Conservation (phyloP, 1,140 invertebrate genomes). For the Stenopsyche tienmushanensis region DNA sequence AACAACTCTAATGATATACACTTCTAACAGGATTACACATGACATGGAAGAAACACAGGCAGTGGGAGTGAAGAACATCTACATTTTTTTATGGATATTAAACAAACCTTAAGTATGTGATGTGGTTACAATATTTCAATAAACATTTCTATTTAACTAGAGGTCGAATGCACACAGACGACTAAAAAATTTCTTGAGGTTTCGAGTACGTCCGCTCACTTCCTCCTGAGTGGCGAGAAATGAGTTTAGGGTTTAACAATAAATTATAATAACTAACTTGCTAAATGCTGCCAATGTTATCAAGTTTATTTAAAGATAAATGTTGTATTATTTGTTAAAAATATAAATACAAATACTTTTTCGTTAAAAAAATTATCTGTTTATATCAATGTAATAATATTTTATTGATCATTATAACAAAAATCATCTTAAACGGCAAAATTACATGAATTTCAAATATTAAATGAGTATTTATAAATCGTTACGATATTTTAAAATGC, state of each 20-base stretch:
- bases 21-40: neutral
- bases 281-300: neutral
- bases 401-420: neutral
- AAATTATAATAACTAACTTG: neutral
- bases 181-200: conserved; percentile 4
- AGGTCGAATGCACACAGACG: neutral
- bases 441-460: neutral
- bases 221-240: conserved; percentile 7
- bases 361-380: too few relatives aligned
- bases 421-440: neutral
- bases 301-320: neutral
- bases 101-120: conserved; percentile 9
- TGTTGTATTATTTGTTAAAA: too few relatives aligned
- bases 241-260: neutral
- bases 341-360: too few relatives aligned
- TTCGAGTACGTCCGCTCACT: conserved; percentile 2
- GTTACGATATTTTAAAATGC: neutral
- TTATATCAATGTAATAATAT: too few relatives aligned
- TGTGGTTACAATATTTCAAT: neutral
- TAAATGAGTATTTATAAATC: neutral
- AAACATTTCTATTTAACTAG: too few relatives aligned
- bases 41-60: neutral
- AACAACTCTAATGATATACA: conserved; percentile 21
- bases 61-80: conserved; percentile 1
- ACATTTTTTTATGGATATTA: neutral